Evolutionary conservation across 2,888 invertebrate species (phyloP), one percentile per base, ranked within the genome.

Genomic region (Archaeoteleia sp.): DNA sequence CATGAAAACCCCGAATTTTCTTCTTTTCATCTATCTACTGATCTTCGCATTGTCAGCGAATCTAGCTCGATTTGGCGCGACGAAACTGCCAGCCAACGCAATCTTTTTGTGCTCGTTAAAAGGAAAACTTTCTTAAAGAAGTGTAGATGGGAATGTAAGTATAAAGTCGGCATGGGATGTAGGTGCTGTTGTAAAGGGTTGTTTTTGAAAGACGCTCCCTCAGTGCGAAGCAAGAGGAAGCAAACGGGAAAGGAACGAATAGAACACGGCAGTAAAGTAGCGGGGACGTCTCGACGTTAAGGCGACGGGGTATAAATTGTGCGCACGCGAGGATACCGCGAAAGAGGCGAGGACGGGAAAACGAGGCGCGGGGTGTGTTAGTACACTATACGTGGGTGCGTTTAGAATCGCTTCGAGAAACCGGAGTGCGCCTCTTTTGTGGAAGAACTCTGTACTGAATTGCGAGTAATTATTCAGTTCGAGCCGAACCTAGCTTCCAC

Each of bases 401-500:
- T 60, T 60, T 60, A 60, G 43, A 51, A 51, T 10, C 51, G 53
- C 39, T 25, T 61, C 45, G 51, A 61, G 61, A 53, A 61, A 53
- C 53, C 45, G 39, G 39, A 43, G 25, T 43, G 53, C 53, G 53
- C 46, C 45, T 53, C 53, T 45, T 61, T 61, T 61, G 61, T 63
- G 55, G 54, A 54, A 55, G 54, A 63, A 55, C 62, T 63, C 55
- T 8, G 46, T 49, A 37, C 55, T 62, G 54, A 62, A 62, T 62
- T 54, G 62, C 62, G 53, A 65, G 61, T 61, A 53, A 61, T 61
- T 61, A 61, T 61, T 61, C 61, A 61, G 61, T 61, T 61, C 61
- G 53, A 51, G 53, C 61, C 53, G 61, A 53, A 61, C 39, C 51
- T 51, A 45, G 51, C 60, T 45, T 45, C 51, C 32, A 34, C 30